These are phyloP conservation scores for Philhelius pedissequus DNA, from an alignment of 2,888 invertebrate genomes.

Conservation along the genomic window DNA sequence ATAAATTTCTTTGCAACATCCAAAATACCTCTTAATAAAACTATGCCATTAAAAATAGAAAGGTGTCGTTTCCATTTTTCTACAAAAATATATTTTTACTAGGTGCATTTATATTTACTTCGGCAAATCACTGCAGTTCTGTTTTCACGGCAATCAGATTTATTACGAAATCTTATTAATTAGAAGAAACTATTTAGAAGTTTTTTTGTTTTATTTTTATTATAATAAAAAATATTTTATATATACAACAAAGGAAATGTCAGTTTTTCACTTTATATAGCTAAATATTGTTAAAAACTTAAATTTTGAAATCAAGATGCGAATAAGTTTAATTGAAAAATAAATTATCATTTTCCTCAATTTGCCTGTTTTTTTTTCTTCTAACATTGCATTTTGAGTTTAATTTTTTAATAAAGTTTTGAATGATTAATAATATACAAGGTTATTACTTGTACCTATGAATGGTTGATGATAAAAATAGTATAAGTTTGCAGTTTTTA, in stretches of 20 bases:
- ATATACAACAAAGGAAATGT: constrained; percentile 63
- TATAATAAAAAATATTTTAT: constrained; percentile 60
- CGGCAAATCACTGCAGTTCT: too few species aligned
- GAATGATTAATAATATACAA: neutral
- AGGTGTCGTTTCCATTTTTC: too few species aligned
- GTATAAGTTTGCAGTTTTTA: neutral
- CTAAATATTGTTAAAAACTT: neutral
- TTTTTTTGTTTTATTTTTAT: constrained; percentile 43
- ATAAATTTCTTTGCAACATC: too few species aligned
- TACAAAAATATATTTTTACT: too few species aligned
- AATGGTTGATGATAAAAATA: constrained; percentile 42
- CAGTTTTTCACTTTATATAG: constrained; percentile 30
- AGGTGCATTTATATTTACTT: too few species aligned
- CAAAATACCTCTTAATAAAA: too few species aligned
- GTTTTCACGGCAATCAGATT: too few species aligned
- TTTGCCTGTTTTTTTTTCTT: neutral
- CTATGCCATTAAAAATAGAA: too few species aligned
- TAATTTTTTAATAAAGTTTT: neutral
- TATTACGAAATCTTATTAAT: too few species aligned
- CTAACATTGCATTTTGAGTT: neutral
- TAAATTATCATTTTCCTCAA: neutral
- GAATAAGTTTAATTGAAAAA: constrained; percentile 21
- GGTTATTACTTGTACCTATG: neutral
- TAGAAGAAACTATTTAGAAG: neutral
- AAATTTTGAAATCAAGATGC: neutral